phyloP scores from a whole-genome alignment of 2,113 vertebrate species.

The Illadopsis cleaveri region DNA sequence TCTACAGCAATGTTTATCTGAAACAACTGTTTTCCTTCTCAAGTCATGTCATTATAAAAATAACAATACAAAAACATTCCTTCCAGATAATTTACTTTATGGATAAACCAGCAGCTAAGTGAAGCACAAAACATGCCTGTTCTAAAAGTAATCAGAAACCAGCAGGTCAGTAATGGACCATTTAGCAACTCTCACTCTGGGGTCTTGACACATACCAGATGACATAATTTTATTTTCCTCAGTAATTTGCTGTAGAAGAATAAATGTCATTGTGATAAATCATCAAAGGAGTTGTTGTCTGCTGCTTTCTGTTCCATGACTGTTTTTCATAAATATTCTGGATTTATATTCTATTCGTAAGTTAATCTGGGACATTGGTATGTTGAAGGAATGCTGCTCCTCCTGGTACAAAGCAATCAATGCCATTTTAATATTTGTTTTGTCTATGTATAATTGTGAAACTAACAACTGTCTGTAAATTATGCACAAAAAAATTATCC shows the following conservation, averaged over 20 bases:
- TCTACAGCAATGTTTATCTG: neutral
- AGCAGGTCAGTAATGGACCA: constrained; percentile 45
- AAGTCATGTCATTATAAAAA: constrained; percentile 10
- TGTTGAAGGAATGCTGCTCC: neutral
- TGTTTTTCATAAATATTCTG: constrained; percentile 8
- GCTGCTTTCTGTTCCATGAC: constrained; percentile 7
- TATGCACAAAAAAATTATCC: neutral
- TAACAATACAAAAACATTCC: constrained; percentile 29
- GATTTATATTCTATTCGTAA: neutral
- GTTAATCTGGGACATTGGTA: neutral
- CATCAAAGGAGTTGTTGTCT: constrained; percentile 4
- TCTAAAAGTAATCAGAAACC: constrained; percentile 55
- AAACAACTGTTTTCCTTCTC: neutral
- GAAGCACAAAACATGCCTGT: neutral
- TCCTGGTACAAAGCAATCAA: neutral
- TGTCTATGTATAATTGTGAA: neutral
- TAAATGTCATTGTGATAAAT: constrained; percentile 17
- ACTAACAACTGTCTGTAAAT: neutral
- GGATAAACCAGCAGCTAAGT: neutral
- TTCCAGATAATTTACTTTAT: constrained; percentile 34
- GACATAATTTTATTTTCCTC: constrained; percentile 20
- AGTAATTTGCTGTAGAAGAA: constrained; percentile 24
- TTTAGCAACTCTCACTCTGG: constrained; percentile 27
- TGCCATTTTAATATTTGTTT: neutral
- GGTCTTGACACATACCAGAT: constrained; percentile 22